phyloP scores from a whole-genome alignment of 1,140 invertebrate genomes.

The Leptinotarsa texana region DNA sequence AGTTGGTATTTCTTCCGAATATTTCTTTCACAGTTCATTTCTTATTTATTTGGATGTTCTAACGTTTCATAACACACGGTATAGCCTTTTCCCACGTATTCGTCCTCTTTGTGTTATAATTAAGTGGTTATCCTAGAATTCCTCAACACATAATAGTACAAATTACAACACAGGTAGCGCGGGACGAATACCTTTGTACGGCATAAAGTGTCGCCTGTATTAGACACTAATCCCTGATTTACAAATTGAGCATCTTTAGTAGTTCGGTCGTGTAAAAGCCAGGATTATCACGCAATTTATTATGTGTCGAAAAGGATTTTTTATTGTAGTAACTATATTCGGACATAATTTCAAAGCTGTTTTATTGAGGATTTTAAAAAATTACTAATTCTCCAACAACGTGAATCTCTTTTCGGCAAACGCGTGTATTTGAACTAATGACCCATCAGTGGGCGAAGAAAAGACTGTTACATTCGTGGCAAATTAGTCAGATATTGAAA shows the following conservation, averaged over 20 bases:
- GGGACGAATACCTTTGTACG: not conserved
- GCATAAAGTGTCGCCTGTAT: not conserved
- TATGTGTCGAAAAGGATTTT: conserved; percentile 11
- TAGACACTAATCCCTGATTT: conserved; percentile 12
- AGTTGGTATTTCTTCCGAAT: not conserved
- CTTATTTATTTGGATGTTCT: not conserved
- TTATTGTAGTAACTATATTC: conserved; percentile 11
- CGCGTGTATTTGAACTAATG: not conserved
- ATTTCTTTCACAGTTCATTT: not conserved
- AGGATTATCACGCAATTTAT: conserved; percentile 15
- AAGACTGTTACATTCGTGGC: not conserved
- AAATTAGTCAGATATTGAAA: not conserved
- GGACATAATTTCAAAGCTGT: not conserved
- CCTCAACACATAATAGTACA: conserved; percentile 4
- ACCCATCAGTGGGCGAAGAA: not conserved
- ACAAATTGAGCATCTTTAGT: conserved; percentile 14
- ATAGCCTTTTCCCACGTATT: not conserved
- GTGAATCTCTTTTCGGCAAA: not conserved
- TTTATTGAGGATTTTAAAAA: not conserved
- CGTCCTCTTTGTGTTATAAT: conserved; percentile 1
- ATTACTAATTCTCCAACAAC: not conserved
- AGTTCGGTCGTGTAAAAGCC: conserved; percentile 1
- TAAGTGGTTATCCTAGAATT: conserved; percentile 1
- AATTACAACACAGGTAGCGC: conserved; percentile 8
- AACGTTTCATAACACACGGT: not conserved